Conservation (phyloP, 1,140 invertebrate genomes). For the Caenorhabditis remanei region DNA sequence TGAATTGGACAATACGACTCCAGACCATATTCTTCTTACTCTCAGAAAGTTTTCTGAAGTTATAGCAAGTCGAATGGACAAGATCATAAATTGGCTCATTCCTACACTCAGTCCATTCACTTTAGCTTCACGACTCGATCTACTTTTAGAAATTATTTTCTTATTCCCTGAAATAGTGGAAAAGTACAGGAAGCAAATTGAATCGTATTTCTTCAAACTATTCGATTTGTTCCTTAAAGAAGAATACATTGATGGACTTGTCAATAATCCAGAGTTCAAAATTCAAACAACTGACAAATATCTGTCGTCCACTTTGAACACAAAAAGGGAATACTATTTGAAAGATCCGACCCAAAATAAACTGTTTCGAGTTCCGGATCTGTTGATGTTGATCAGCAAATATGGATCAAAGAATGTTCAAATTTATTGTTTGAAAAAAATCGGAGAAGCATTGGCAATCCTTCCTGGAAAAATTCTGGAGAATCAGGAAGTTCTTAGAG, state of each 20-base stretch:
- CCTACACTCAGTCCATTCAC: background rate
- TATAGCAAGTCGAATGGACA: background rate
- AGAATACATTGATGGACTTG: background rate
- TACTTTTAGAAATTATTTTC: background rate
- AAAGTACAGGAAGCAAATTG: background rate
- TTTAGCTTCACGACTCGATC: background rate
- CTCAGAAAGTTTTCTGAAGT: conserved; percentile 7
- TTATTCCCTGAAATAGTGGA: conserved; percentile 4
- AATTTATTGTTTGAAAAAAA: background rate
- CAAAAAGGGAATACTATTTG: background rate
- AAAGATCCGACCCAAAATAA: background rate
- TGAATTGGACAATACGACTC: background rate
- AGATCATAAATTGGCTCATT: background rate
- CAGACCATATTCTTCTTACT: background rate
- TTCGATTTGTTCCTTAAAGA: background rate
- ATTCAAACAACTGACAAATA: conserved; percentile 11
- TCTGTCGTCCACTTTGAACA: background rate
- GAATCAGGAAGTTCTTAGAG: background rate
- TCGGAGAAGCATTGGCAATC: background rate
- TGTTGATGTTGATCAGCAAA: background rate
- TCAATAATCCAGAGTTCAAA: background rate
- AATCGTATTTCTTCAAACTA: background rate
- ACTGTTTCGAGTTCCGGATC: background rate
- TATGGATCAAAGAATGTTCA: conserved; percentile 26
- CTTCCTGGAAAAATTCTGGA: background rate